phyloP scores from a whole-genome alignment of 2,113 vertebrate genomes.

The Thryonomys swinderianus region DNA sequence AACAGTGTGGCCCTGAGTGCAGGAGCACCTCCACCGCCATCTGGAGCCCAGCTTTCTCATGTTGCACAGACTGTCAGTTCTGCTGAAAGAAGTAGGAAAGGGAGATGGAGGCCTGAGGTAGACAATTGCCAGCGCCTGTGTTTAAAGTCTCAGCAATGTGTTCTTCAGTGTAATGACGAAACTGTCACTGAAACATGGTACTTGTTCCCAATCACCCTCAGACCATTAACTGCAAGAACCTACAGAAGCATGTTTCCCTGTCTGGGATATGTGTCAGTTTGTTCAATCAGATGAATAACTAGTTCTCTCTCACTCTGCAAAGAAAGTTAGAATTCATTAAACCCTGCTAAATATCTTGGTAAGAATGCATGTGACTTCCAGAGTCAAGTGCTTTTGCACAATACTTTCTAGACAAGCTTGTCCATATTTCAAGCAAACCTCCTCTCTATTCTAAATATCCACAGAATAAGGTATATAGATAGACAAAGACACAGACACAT shows the following conservation, averaged over 20 bases:
- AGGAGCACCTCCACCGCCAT: not conserved
- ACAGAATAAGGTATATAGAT: not conserved
- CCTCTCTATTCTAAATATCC: not conserved
- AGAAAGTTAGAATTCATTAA: not conserved
- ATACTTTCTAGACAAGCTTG: not conserved
- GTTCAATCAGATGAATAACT: not conserved
- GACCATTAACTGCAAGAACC: not conserved
- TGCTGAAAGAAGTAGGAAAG: not conserved
- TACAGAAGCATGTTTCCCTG: not conserved
- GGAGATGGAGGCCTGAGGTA: not conserved
- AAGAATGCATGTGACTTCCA: not conserved
- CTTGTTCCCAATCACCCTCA: not conserved
- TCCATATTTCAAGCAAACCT: not conserved
- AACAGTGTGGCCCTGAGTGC: not conserved
- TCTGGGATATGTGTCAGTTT: not conserved
- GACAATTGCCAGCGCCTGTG: not conserved
- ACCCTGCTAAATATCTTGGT: slow-evolving; percentile 8
- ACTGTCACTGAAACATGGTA: not conserved
- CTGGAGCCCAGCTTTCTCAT: not conserved
- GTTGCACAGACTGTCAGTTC: not conserved
- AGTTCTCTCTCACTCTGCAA: not conserved
- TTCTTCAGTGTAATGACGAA: not conserved
- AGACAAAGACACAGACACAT: not conserved
- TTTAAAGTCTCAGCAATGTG: not conserved
- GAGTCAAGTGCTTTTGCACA: not conserved